Percentiles rank a stretch among this genome's conserved stretches.
Conservation (phyloP, 2,797 vertebrate genomes). For the Bufotes viridis region DNA sequence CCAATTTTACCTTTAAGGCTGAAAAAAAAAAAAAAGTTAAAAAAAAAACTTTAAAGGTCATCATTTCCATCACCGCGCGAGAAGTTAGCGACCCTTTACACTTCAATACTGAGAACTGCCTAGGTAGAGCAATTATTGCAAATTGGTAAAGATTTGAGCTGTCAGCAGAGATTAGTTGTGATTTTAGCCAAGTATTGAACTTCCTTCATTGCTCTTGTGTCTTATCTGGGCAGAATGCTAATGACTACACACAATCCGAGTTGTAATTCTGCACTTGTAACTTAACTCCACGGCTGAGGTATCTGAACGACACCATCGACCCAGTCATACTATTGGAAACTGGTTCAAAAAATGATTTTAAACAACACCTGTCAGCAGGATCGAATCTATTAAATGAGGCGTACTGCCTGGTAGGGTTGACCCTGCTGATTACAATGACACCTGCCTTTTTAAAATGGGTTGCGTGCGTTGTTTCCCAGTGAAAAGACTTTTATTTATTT, state of each 20-base stretch:
- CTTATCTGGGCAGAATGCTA: constrained; percentile 50
- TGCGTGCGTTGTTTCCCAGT: no score
- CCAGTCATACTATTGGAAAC: neutral
- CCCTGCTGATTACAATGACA: no score
- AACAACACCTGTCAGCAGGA: no score
- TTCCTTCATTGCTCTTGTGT: constrained; percentile 21
- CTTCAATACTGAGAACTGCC: constrained; percentile 12
- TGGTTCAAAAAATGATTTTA: neutral
- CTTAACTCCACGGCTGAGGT: neutral
- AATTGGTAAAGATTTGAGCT: constrained; percentile 34
- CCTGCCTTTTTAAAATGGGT: no score
- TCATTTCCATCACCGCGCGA: neutral
- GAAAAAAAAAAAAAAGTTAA: neutral
- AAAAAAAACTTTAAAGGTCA: neutral
- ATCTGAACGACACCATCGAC: neutral
- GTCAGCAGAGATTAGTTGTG: constrained; percentile 49
- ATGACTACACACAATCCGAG: constrained; percentile 22
- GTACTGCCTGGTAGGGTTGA: no score
- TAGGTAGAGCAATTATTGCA: constrained; percentile 15
- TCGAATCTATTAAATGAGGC: no score
- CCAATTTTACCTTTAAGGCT: no score
- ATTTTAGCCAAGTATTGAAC: constrained; percentile 53
- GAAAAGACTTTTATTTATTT: no score
- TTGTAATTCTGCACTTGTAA: neutral
- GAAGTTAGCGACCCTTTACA: constrained; percentile 8